Percentiles rank a stretch among this genome's conserved stretches.
phyloP scores from a whole-genome alignment of 2,113 vertebrate species.

The Oryzias melastigma region DNA sequence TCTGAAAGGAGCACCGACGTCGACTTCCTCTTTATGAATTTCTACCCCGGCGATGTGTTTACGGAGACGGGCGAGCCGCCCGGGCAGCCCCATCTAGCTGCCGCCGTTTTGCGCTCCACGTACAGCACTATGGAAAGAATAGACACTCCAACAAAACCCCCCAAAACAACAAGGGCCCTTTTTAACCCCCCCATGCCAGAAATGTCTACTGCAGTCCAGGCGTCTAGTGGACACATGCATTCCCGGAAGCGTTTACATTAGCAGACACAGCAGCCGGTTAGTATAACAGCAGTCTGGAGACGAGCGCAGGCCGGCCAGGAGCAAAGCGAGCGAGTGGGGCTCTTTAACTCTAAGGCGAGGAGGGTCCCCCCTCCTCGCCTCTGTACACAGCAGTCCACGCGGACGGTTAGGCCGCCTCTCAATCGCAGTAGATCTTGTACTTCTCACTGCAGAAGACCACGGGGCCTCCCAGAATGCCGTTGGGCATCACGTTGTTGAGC shows the following conservation, averaged over 20 bases:
- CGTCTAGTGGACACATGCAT: slow-evolving; percentile 72
- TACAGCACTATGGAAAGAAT: slow-evolving; percentile 74
- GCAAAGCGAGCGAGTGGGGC: slow-evolving; percentile 81
- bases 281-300: slow-evolving; percentile 76
- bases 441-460: slow-evolving; percentile 92
- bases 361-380: slow-evolving; percentile 55
- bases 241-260: slow-evolving; percentile 76
- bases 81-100: slow-evolving; percentile 41
- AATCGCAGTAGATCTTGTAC: slow-evolving; percentile 97
- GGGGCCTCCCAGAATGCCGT: slow-evolving; percentile 82
- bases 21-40: slow-evolving; percentile 58
- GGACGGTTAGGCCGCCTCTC: slow-evolving; percentile 65
- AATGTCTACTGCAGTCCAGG: slow-evolving; percentile 75
- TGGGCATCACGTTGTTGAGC: slow-evolving; percentile 69
- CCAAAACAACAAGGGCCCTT: slow-evolving; percentile 55
- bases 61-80: slow-evolving; percentile 57
- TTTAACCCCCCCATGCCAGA: slow-evolving; percentile 72
- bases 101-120: slow-evolving; percentile 63
- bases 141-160: slow-evolving; percentile 72
- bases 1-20: slow-evolving; percentile 65
- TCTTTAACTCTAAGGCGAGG: slow-evolving; percentile 75
- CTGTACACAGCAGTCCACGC: slow-evolving; percentile 71
- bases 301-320: slow-evolving; percentile 62
- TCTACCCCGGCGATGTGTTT: slow-evolving; percentile 35
- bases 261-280: slow-evolving; percentile 79